Conservation (phyloP, 2,797 vertebrate genomes). For the Sylvia borin region DNA sequence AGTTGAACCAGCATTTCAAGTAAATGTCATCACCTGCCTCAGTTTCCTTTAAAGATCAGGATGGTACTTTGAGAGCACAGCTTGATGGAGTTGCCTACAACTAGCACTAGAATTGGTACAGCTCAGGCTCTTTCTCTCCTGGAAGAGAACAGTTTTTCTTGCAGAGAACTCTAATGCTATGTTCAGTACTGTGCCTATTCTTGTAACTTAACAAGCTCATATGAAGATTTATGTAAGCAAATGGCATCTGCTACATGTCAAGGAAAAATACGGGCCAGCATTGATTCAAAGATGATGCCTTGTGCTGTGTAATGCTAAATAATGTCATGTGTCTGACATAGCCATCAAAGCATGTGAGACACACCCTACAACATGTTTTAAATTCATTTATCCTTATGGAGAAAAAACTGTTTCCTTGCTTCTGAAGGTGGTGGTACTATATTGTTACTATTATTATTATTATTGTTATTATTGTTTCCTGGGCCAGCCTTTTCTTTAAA, state of each 20-base stretch:
- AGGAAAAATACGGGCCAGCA: conserved; percentile 15
- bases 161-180: not conserved
- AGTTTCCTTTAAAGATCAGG: not conserved
- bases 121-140: not conserved
- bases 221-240: conserved; percentile 38
- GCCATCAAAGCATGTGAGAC: conserved; percentile 42
- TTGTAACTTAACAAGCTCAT: not conserved
- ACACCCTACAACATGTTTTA: conserved; percentile 43
- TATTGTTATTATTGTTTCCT: not conserved
- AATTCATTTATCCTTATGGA: conserved; percentile 35
- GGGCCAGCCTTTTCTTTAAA: not conserved
- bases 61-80: not conserved
- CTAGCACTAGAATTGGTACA: not conserved
- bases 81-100: not conserved
- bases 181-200: not conserved
- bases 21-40: not conserved
- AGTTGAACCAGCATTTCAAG: not conserved
- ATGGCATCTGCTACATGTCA: conserved; percentile 55
- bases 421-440: not conserved
- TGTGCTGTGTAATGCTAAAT: conserved; percentile 56
- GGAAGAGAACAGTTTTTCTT: not conserved
- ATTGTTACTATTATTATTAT: not conserved
- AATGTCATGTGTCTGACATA: conserved; percentile 65
- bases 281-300: conserved; percentile 59
- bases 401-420: conserved; percentile 19